Evolutionary conservation across 2,797 vertebrate genomes (phyloP).

Genomic region (Gymnothorax reevesii): DNA sequence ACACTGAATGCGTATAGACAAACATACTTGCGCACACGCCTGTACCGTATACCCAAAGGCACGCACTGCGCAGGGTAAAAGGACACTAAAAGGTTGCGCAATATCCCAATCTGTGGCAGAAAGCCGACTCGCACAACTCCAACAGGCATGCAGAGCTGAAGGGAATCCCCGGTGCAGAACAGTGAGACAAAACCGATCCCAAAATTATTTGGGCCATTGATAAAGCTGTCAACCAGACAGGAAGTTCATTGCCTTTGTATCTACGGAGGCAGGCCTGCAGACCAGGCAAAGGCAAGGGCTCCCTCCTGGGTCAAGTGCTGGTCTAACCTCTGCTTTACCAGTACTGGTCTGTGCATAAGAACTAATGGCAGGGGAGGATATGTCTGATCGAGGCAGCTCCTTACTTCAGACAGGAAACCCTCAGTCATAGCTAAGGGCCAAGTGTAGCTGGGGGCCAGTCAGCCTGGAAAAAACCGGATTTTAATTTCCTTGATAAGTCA

Average conservation of each 20-base stretch:
- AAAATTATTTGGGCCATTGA: conserved; percentile 78
- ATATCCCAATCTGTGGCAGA: background rate
- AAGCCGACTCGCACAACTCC: background rate
- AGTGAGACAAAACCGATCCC: conserved; percentile 69
- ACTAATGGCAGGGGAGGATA: conserved; percentile 54
- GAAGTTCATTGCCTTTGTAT: conserved; percentile 62
- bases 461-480: conserved; percentile 39
- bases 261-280: conserved; percentile 60
- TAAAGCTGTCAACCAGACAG: conserved; percentile 70
- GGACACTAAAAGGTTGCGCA: background rate
- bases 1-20: conserved; percentile 28
- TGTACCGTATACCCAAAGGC: background rate
- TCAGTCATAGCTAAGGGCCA: conserved; percentile 35
- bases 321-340: conserved; percentile 75
- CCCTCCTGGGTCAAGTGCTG: conserved; percentile 67
- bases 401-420: conserved; percentile 26
- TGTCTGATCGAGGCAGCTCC: conserved; percentile 57
- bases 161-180: conserved; percentile 43
- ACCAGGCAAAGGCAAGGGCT: conserved; percentile 46
- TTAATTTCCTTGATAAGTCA: conserved; percentile 58
- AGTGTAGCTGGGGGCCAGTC: conserved; percentile 19
- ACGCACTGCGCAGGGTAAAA: no score
- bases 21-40: background rate
- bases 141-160: background rate
- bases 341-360: conserved; percentile 76